These are phyloP conservation scores for Arrhopalites spinosus DNA, from an alignment of 2,888 invertebrate species.

Conservation along the genomic window DNA sequence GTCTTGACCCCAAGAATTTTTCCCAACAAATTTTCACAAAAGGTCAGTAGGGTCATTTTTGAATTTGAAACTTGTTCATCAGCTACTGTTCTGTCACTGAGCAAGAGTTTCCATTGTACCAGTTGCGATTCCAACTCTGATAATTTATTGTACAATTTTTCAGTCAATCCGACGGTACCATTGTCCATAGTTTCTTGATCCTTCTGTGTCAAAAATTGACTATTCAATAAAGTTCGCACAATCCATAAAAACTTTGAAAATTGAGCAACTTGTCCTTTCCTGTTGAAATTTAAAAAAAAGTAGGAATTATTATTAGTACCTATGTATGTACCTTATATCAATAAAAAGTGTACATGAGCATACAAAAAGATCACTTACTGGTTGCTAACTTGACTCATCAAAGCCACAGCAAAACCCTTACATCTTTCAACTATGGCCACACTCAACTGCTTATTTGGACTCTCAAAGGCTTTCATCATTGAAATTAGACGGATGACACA, in stretches of 20 bases:
- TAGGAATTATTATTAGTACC: too few species aligned
- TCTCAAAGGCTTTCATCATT: slow-evolving; percentile 67
- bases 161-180: neutral
- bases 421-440: slow-evolving; percentile 80
- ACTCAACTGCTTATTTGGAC: slow-evolving; percentile 79
- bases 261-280: slow-evolving; percentile 43
- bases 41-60: neutral
- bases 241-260: slow-evolving; percentile 45
- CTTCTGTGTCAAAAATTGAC: too few species aligned
- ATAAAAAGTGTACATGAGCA: too few species aligned
- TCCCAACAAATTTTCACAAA: neutral
- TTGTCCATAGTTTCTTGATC: neutral
- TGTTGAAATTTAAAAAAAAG: too few species aligned
- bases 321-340: too few species aligned
- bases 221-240: slow-evolving; percentile 4
- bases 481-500: slow-evolving; percentile 72
- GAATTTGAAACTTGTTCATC: neutral
- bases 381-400: slow-evolving; percentile 63
- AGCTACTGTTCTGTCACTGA: slow-evolving; percentile 21
- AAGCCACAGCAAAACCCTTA: slow-evolving; percentile 80
- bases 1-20: neutral
- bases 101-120: slow-evolving; percentile 43
- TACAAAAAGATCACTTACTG: too few species aligned
- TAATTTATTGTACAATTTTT: slow-evolving; percentile 36
- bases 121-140: slow-evolving; percentile 43